Base-by-base conservation (phyloP, 2,888 invertebrate species). In the Plebejus anna region DNA sequence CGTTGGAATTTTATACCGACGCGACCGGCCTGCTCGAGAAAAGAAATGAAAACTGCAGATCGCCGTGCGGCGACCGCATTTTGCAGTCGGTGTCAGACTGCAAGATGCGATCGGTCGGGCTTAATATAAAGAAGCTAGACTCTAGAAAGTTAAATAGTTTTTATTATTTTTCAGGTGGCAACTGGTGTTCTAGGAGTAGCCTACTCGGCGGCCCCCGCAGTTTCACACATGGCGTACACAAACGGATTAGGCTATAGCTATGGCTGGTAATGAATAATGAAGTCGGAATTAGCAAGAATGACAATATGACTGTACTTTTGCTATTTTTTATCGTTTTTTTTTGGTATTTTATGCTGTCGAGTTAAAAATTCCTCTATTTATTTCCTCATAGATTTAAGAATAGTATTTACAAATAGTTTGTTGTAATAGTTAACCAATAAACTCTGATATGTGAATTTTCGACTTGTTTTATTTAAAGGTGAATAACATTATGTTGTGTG, bases 211-310 rank as follows among this genome's bases (percentile, higher is more conserved):
- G 95, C 95, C 16, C 95, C 95, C 11, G 92, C 95, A 22, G 95
- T 95, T 1, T 94, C 95, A n/a, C 95, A 95, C 86, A 94, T 95
- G 92, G 92, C 93, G 71, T 95, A 95, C 87, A 86, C 91, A 77
- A 94, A 94, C 82, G 95, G 94, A 81, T 89, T 95, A 57, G 95
- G 95, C n/a, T 84, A 94, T 51, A 89, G 90, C 22, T 95, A 95
- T 85, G 89, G 90, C 80, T 95, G 95, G 94, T 95, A 94, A 89
- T 85, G 13, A 55, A 16, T 55, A 55, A 51, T 4, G 13, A 16
- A 55, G 55, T 55, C 3, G 47, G 47, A 55, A 4, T 55, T 16
- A 51, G 3, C 11, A 51, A 3, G 11, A 13, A 55, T 16, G 13
- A 55, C 4, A 13, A 13, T 13, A 16, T 55, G 13, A 55, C 55